Percentiles rank a stretch among this genome's conserved stretches.
These are phyloP conservation scores for Motacilla alba DNA, from an alignment of 2,113 vertebrate species.

Conservation along the genomic window DNA sequence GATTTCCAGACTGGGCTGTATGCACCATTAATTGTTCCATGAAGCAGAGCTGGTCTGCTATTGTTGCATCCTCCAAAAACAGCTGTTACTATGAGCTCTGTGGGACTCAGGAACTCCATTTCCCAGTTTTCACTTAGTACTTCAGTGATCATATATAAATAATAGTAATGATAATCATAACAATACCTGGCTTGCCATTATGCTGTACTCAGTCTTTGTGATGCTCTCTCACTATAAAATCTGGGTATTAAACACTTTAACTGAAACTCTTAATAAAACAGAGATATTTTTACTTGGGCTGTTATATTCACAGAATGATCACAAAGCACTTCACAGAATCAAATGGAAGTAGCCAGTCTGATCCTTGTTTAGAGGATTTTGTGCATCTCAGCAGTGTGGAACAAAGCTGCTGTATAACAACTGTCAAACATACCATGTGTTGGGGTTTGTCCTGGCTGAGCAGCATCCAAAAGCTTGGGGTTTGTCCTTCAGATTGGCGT, in stretches of 20 bases:
- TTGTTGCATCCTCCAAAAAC: not conserved
- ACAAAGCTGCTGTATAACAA: not conserved
- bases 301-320: not conserved
- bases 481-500: not conserved
- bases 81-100: not conserved
- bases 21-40: not conserved
- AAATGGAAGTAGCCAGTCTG: not conserved
- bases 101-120: not conserved
- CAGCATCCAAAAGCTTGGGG: not conserved
- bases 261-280: conserved; percentile 16
- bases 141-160: not conserved
- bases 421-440: not conserved
- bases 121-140: not conserved
- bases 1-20: not conserved
- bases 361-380: not conserved
- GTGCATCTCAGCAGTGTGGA: not conserved
- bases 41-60: not conserved
- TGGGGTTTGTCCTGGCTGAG: not conserved
- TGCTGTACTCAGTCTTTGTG: not conserved
- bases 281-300: not conserved
- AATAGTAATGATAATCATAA: not conserved
- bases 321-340: not conserved
- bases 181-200: not conserved
- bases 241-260: conserved; percentile 27
- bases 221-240: not conserved